Conservation (phyloP, 92 coral and sea anemone genomes). For the Actinernus sp. region DNA sequence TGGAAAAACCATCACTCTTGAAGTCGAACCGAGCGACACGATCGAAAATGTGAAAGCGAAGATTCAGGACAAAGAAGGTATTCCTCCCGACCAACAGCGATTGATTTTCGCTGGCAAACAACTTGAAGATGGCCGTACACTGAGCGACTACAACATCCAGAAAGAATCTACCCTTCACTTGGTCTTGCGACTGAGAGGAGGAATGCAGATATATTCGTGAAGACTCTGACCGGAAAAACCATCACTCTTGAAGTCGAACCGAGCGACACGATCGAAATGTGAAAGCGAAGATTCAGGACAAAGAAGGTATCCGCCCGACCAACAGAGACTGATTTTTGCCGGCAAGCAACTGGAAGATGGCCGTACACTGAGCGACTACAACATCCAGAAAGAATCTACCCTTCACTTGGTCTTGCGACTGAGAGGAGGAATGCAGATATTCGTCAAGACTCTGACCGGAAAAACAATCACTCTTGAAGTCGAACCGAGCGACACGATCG, state of each 20-base stretch:
- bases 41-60: slow-evolving; percentile 86
- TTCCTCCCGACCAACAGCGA: slow-evolving; percentile 90
- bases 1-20: slow-evolving; percentile 88
- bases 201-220: slow-evolving; percentile 91
- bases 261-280: slow-evolving; percentile 88
- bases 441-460: slow-evolving; percentile 83
- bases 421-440: slow-evolving; percentile 88
- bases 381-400: slow-evolving; percentile 84
- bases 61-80: slow-evolving; percentile 92
- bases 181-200: slow-evolving; percentile 79
- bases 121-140: slow-evolving; percentile 87
- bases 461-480: slow-evolving; percentile 89
- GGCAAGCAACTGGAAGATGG: slow-evolving; percentile 85
- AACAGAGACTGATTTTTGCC: slow-evolving; percentile 81
- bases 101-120: slow-evolving; percentile 88
- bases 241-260: slow-evolving; percentile 92
- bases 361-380: slow-evolving; percentile 88
- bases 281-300: slow-evolving; percentile 70
- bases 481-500: slow-evolving; percentile 88
- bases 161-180: slow-evolving; percentile 82
- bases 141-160: slow-evolving; percentile 87
- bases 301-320: slow-evolving; percentile 94
- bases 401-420: slow-evolving; percentile 77
- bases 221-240: slow-evolving; percentile 87
- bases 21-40: slow-evolving; percentile 91